A percentile compares a stretch with the other conserved stretches of the same genome.
These are phyloP conservation scores for Fopius arisanus DNA, from an alignment of 1,140 invertebrate species.

Conservation along the genomic window DNA sequence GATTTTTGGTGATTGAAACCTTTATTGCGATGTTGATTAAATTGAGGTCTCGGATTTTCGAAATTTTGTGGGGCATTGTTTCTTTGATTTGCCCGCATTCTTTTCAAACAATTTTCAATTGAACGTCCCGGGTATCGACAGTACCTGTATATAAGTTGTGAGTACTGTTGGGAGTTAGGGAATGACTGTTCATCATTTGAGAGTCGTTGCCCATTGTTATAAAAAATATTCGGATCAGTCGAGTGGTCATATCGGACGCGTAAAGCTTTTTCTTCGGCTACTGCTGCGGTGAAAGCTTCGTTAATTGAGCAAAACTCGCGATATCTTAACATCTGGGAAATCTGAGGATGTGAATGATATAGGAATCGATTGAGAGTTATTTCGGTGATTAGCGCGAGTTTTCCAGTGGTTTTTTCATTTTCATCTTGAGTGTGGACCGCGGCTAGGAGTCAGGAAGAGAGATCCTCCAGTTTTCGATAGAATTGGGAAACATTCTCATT, in stretches of 20 bases:
- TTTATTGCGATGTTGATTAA: background rate
- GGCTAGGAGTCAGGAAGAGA: background rate
- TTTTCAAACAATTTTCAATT: background rate
- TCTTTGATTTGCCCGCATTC: background rate
- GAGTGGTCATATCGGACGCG: background rate
- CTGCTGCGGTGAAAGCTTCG: conserved; percentile 2
- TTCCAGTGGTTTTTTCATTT: background rate
- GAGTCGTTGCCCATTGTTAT: background rate
- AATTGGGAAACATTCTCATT: conserved; percentile 28
- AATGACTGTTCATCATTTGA: background rate
- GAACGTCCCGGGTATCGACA: background rate
- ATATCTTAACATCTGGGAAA: conserved; percentile 23
- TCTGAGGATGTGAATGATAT: conserved; percentile 19
- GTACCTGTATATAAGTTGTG: background rate
- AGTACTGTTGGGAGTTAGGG: background rate
- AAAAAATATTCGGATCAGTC: background rate
- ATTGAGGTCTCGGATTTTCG: background rate
- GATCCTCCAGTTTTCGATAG: conserved; percentile 28
- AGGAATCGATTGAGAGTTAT: conserved; percentile 3
- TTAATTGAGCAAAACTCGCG: conserved; percentile 15
- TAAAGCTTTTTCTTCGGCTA: conserved; percentile 16
- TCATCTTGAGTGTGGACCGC: background rate
- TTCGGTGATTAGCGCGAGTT: background rate
- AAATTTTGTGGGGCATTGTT: background rate
- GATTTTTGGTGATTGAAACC: background rate